Evolutionary conservation across 2,888 invertebrate genomes (phyloP), one percentile per base, ranked within the genome.

Genomic region (Margaritifera margaritifera): DNA sequence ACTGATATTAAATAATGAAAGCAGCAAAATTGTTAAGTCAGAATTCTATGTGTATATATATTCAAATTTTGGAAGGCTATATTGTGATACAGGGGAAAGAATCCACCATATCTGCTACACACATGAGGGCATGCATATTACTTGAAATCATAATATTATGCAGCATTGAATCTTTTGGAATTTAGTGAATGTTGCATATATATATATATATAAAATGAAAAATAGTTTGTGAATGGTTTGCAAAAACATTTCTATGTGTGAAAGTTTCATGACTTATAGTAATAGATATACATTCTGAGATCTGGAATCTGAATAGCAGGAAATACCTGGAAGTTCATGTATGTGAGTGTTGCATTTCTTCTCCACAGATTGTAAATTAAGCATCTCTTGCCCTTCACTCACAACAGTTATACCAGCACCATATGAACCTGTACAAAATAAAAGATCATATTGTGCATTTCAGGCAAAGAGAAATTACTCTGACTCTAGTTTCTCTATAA

Each of bases 361-460:
- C 74, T 87, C 86, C 56, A 89, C 78, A 6, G 71, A 64, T 57
- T 80, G 74, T 61, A 90, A 72, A 22, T 82, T 72, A 24, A 78
- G 71, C 66, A 80, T 71, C 68, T 96, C 96, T 66, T 92, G 91
- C 8, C 93, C 93, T 62, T 92, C 91, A 80, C 93, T 92, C 15
- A 94, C 90, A 69, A 97, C 92, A 63, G 94, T 94, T 20, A 97
- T 92, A 42, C 95, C 94, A 68, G 93, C 92, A 64, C 97, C 97
- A 88, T 93, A 93, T 1, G 95, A 93, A 1, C 90, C 90, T 90
- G 78, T 4, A 74, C 69, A 56, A 64, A 55, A 22, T 15, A 20
- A 22, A 42, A 15, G 42, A 42, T 2, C 11, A 15, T 42, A 42
- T 42, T 42, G 42, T 15, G 3, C 15, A 42, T 42, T 42, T 42